Conservation (phyloP, 2,113 vertebrate species). For the Chascanopsetta lugubris region DNA sequence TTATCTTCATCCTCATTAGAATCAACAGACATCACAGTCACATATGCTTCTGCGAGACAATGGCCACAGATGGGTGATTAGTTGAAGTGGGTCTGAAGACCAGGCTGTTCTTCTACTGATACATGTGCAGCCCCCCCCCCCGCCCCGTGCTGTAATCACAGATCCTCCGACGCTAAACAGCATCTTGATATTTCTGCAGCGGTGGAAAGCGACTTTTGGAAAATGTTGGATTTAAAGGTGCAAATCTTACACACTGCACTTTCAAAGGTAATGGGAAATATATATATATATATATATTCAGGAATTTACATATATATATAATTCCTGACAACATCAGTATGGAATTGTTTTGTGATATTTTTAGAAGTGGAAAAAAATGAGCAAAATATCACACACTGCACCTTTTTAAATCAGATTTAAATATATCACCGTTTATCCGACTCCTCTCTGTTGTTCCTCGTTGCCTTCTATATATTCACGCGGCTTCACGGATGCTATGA, state of each 20-base stretch:
- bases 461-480: constrained; percentile 29
- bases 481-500: constrained; percentile 34
- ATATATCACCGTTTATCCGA: constrained; percentile 2
- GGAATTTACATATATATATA: too few species aligned
- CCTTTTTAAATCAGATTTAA: constrained; percentile 17
- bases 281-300: too few species aligned
- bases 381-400: too few species aligned
- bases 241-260: too few species aligned
- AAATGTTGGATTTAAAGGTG: too few species aligned
- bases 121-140: constrained; percentile 42
- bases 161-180: constrained; percentile 48
- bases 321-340: too few species aligned
- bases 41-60: constrained; percentile 68
- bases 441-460: constrained; percentile 12
- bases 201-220: constrained; percentile 9
- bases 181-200: constrained; percentile 13
- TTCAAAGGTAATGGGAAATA: too few species aligned
- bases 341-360: too few species aligned
- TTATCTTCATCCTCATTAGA: constrained; percentile 74
- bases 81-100: constrained; percentile 66
- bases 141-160: constrained; percentile 61
- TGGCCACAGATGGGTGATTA: constrained; percentile 77
- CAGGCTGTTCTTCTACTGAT: constrained; percentile 53
- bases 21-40: constrained; percentile 64
- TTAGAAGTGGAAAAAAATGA: too few species aligned